Percentiles rank a stretch among this genome's conserved stretches.
Evolutionary conservation across 2,797 vertebrate genomes (phyloP).

Genomic region (Eulemur coronatus): DNA sequence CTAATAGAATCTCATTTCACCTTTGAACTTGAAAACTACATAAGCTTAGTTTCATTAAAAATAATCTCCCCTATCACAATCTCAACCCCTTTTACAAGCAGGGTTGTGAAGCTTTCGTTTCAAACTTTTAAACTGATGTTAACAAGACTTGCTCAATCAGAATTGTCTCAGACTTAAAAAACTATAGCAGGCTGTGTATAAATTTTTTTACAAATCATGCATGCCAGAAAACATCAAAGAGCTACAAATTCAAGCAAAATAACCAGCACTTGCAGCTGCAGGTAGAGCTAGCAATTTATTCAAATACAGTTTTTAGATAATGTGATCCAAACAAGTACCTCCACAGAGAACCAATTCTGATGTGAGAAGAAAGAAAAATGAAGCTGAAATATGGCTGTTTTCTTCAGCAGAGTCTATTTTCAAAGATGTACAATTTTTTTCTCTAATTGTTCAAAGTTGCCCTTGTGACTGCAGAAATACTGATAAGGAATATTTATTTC

Average conservation of each 20-base stretch:
- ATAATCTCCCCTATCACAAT: neutral
- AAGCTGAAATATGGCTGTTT: neutral
- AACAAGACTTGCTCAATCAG: neutral
- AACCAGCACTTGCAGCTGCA: neutral
- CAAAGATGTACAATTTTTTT: neutral
- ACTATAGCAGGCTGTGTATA: neutral
- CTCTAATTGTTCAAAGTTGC: neutral
- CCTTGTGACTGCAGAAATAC: neutral
- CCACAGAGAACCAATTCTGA: neutral
- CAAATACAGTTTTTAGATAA: neutral
- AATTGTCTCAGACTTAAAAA: neutral
- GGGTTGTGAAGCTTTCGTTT: neutral
- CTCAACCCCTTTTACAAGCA: neutral
- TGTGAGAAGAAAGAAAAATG: neutral
- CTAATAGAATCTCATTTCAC: conserved; percentile 26
- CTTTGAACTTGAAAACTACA: conserved; percentile 34
- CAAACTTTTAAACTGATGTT: conserved; percentile 20
- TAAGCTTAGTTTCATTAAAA: conserved; percentile 31
- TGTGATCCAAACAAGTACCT: neutral
- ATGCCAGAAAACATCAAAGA: conserved; percentile 52
- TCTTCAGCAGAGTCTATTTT: neutral
- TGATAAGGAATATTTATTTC: neutral
- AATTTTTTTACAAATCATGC: conserved; percentile 9
- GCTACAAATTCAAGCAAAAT: conserved; percentile 39
- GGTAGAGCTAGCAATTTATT: neutral